Evolutionary conservation across 2,113 vertebrate species (phyloP).

Genomic region (Scomber scombrus): DNA sequence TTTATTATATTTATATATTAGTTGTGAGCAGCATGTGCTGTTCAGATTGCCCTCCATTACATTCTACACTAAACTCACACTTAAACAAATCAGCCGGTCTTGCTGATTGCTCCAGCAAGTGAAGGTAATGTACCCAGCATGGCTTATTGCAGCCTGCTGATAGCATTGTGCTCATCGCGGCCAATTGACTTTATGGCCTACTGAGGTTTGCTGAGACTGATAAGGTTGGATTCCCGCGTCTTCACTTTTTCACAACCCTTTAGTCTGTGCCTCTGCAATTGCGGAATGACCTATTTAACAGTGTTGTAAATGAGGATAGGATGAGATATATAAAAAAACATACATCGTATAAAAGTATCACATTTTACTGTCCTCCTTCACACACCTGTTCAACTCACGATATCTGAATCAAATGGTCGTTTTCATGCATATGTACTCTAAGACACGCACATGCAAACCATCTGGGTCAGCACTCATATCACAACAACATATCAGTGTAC

Average conservation of each 20-base stretch:
- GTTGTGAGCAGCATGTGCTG: conserved; percentile 13
- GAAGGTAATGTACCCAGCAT: conserved; percentile 66
- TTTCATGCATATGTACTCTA: background rate
- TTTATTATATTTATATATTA: conserved; percentile 11
- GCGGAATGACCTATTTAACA: conserved; percentile 30
- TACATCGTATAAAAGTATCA: conserved; percentile 43
- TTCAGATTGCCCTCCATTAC: conserved; percentile 41
- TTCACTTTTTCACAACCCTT: conserved; percentile 43
- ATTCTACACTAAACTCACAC: conserved; percentile 57
- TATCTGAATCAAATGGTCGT: conserved; percentile 37
- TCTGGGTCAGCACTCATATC: conserved; percentile 52
- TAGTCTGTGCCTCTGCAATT: conserved; percentile 6
- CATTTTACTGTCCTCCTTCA: background rate
- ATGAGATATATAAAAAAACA: conserved; percentile 38
- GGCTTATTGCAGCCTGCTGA: conserved; percentile 66
- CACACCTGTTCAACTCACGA: conserved; percentile 24
- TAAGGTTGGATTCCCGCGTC: conserved; percentile 59
- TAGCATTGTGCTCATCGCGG: conserved; percentile 65
- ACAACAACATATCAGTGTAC: conserved; percentile 41
- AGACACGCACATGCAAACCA: conserved; percentile 17
- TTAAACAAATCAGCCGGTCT: conserved; percentile 51
- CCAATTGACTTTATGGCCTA: conserved; percentile 72
- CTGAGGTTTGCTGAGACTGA: conserved; percentile 57
- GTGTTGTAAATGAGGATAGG: conserved; percentile 50
- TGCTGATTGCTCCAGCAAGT: conserved; percentile 64